Conservation (phyloP, 92 coral and sea anemone species). For the Porites rus region DNA sequence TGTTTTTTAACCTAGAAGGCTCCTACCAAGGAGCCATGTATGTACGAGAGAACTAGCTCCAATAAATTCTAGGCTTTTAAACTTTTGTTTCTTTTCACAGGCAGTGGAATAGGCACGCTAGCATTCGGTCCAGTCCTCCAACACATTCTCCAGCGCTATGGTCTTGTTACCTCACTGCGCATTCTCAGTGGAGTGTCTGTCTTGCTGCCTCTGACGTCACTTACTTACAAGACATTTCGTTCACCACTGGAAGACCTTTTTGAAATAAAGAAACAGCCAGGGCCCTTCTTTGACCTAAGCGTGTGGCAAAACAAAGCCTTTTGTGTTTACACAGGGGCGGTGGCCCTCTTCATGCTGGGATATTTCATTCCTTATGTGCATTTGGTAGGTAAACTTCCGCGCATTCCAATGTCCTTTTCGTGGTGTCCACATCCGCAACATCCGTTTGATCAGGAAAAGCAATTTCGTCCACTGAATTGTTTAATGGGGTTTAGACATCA, state of each 20-base stretch:
- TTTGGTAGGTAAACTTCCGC: slow-evolving; percentile 70
- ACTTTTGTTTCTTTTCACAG: slow-evolving; percentile 20
- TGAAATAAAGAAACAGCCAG: slow-evolving; percentile 58
- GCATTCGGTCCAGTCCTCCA: slow-evolving; percentile 91
- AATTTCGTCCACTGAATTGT: too few species aligned
- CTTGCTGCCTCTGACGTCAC: slow-evolving; percentile 64
- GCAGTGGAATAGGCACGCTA: slow-evolving; percentile 95
- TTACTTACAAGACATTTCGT: slow-evolving; percentile 78
- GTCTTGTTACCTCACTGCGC: slow-evolving; percentile 77
- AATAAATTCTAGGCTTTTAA: background rate
- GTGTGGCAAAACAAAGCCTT: slow-evolving; percentile 86
- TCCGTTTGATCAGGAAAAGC: too few species aligned
- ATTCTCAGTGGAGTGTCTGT: slow-evolving; percentile 75
- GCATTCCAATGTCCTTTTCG: too few species aligned
- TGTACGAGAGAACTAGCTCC: too few species aligned
- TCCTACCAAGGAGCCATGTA: too few species aligned
- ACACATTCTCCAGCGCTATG: slow-evolving; percentile 69
- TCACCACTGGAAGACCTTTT: slow-evolving; percentile 77
- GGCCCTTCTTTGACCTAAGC: slow-evolving; percentile 66
- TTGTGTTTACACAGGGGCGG: slow-evolving; percentile 80
- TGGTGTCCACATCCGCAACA: too few species aligned
- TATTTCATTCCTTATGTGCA: slow-evolving; percentile 95
- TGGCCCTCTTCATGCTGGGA: slow-evolving; percentile 92
- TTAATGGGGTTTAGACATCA: too few species aligned
- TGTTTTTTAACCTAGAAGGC: too few species aligned